Evolutionary conservation across 2,797 vertebrate genomes (phyloP), one percentile per base, ranked within the genome.

Genomic region (Novumbra hubbsi): DNA sequence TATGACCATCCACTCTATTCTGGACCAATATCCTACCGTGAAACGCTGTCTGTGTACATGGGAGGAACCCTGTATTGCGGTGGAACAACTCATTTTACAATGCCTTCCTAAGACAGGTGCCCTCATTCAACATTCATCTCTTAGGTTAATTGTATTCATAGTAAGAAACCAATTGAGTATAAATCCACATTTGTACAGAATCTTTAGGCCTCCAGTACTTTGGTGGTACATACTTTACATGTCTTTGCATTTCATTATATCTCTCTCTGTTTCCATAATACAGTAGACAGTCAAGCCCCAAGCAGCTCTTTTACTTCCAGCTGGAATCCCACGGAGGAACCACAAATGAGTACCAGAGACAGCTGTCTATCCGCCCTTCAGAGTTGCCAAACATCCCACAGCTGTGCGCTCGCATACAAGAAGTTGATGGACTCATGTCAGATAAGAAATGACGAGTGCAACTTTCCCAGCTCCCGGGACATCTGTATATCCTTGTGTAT

Each of bases 1-100:
- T 74, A 78, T 88, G 89, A 94, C 91, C 72, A 89, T 96, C 78
- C 90, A 91, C 68, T 84, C 83, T 21, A 86, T 95, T 73, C 70
- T 92, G 78, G 84, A 92, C 0, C 81, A 79, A 60, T 93, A 93
- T 70, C 90, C 92, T 19, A 88, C 88, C 14, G 88, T 95, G 86
- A 91, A 69, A 84, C 88, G 84, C 9, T 97, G 96, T 81, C 74
- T 92, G 81, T 97, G 95, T 73, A 68, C 74, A 67, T 89, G 89
- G 79, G 87, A 92, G 7, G 70, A 90, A n/a, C 83, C 87, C 7
- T 97, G 96, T 78, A 91, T 74, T 66, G 76, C 90, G 77, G 87
- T 88, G 45, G 88, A 86, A 78, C 78, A 88, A 15, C 80, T 96
- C 74, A 90, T 82, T 14, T 85, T 92, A 88, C 82, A 89, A 74